Evolutionary conservation across 2,888 invertebrate genomes (phyloP).

Genomic region (Hydroisotoma schaefferi): DNA sequence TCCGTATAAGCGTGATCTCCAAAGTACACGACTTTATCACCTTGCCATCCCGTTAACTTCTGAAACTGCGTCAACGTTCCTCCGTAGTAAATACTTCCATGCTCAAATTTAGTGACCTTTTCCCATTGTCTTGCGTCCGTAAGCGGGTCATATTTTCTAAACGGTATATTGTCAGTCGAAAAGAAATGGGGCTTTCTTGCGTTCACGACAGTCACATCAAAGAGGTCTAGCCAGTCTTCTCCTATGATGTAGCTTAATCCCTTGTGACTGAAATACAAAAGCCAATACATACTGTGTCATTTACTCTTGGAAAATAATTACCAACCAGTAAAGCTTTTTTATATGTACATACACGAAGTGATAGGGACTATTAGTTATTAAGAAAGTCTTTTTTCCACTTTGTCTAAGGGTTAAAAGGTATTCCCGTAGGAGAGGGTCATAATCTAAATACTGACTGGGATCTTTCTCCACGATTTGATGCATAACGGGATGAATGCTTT

Average conservation of each 20-base stretch:
- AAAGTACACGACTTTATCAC: conserved; percentile 90
- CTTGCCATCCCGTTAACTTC: conserved; percentile 87
- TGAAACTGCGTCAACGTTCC: conserved; percentile 89
- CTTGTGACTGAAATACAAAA: conserved; percentile 57
- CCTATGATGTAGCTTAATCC: conserved; percentile 90
- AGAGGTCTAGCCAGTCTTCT: conserved; percentile 79
- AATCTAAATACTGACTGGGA: conserved; percentile 73
- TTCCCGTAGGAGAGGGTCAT: conserved; percentile 66
- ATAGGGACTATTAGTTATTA: conserved; percentile 95
- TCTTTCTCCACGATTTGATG: conserved; percentile 81
- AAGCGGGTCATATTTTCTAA: conserved; percentile 78
- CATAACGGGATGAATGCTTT: conserved; percentile 82
- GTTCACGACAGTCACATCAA: conserved; percentile 90
- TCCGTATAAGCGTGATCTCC: conserved; percentile 98
- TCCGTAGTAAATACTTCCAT: conserved; percentile 89
- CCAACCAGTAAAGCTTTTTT: too few species aligned
- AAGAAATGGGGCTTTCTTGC: conserved; percentile 97
- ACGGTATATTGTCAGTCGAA: conserved; percentile 79
- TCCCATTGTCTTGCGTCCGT: conserved; percentile 86
- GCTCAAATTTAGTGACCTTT: conserved; percentile 77
- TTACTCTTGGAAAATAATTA: too few species aligned
- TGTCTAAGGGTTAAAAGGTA: conserved; percentile 72
- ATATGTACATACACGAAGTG: conserved; percentile 78
- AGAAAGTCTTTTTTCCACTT: conserved; percentile 80
- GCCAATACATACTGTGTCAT: neutral